Evolutionary conservation across 1,140 invertebrate genomes (phyloP), one percentile per base, ranked within the genome.

Genomic region (Drosophila grimshawi): DNA sequence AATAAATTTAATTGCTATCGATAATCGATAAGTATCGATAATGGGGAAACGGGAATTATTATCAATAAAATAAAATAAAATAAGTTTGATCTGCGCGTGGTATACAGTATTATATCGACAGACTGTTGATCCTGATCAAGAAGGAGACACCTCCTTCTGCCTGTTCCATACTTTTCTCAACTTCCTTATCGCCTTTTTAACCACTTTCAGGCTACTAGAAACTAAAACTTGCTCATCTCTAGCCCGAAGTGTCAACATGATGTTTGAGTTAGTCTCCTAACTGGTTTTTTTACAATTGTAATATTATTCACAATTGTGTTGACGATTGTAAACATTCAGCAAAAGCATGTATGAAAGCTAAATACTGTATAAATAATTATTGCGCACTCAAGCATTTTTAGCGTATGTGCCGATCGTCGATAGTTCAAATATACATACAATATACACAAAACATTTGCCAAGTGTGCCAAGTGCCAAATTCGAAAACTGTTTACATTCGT

Each of bases 301-400:
- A 53, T 56, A 61, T 69, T 73, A 80, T 83, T 77, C 71, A 80
- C 80, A 86, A 86, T 62, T 76, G 52, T 59, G 46, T 39, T 11
- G 75, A 33, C 45, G 55, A 59, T 45, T 63, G 70, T 71, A 63
- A 82, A 86, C 48, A 85, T 53, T 57, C 1, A 29, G 27, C n/a
- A 46, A 60, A 19, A 19, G n/a, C 43, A 32, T 59, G 41, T 52
- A 29, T 51, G 45, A 7, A 27, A 37, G n/a, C 6, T n/a, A 39
- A 69, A 45, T 57, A 71, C 51, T 68, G 62, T 67, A 43, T 41
- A 76, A 70, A 70, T 71, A 73, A 80, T 77, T 83, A 83, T 67
- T 88, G 78, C 83, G 83, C 83, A 77, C 57, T 86, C 48, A 82
- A 63, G 48, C 65, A 82, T 78, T 80, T 77, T 55, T 43, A 49